Percentiles rank a stretch among this genome's conserved stretches.
Conservation (phyloP, 2,888 invertebrate species). For the Isotomurus palustris region DNA sequence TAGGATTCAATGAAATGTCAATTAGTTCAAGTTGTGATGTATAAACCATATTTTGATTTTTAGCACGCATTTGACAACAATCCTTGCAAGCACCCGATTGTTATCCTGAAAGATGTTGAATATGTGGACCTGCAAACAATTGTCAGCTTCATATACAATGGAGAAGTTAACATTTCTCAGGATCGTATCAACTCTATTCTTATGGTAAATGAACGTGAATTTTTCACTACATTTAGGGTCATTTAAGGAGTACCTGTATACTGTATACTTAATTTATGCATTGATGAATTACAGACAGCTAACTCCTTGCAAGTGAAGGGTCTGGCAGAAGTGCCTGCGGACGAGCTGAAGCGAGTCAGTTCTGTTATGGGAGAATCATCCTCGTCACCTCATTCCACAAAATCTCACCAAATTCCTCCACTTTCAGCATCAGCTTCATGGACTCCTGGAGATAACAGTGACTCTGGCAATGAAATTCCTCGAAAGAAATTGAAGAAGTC, state of each 20-base stretch:
- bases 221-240: too few relatives aligned
- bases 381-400: conserved; percentile 10
- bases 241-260: too few relatives aligned
- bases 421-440: conserved; percentile 36
- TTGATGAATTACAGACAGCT: conserved; percentile 66
- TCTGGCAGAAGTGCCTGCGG: conserved; percentile 73
- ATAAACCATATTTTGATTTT: too few relatives aligned
- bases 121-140: conserved; percentile 48
- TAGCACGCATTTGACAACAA: conserved; percentile 48
- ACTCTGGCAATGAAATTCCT: conserved; percentile 35
- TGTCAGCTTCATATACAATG: conserved; percentile 76
- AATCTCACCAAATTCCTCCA: conserved; percentile 28
- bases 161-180: conserved; percentile 85
- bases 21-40: too few relatives aligned
- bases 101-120: conserved; percentile 49
- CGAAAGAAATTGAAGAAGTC: conserved; percentile 45
- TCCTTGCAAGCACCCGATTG: conserved; percentile 49
- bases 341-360: conserved; percentile 44
- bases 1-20: too few relatives aligned
- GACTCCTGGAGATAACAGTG: conserved; percentile 32
- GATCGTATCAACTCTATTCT: conserved; percentile 68
- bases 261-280: neutral
- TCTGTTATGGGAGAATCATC: conserved; percentile 18
- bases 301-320: conserved; percentile 84
- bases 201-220: conserved; percentile 53